Evolutionary conservation across 2,797 vertebrate genomes (phyloP).

Genomic region (Capromys pilorides): DNA sequence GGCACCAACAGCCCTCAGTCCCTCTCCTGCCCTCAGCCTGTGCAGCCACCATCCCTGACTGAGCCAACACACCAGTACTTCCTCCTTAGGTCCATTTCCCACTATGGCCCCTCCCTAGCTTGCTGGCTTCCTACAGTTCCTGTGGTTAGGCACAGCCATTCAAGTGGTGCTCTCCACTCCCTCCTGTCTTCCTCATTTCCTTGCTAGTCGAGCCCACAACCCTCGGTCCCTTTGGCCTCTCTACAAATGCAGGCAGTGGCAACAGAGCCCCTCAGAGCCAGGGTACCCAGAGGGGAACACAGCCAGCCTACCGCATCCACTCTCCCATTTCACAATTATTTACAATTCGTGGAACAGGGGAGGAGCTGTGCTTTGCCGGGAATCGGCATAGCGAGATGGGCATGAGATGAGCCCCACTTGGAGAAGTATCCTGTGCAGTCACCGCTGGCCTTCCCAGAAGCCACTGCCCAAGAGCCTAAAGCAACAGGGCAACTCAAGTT

Average conservation of each 20-base stretch:
- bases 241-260: neutral
- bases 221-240: neutral
- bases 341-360: too few species aligned
- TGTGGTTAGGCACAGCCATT: neutral
- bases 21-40: neutral
- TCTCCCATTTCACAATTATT: too few species aligned
- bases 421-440: neutral
- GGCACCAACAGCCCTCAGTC: neutral
- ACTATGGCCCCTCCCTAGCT: neutral
- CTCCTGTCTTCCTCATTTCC: neutral
- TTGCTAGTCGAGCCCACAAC: neutral
- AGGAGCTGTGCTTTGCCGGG: neutral
- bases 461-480: neutral
- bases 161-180: too few species aligned
- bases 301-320: neutral
- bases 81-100: neutral
- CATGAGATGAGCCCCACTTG: neutral
- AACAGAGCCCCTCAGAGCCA: neutral
- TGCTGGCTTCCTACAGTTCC: neutral
- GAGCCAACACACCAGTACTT: too few species aligned
- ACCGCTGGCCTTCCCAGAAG: neutral
- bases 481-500: neutral
- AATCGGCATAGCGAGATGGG: neutral
- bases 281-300: fast-evolving
- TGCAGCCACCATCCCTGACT: neutral